Percentiles rank a stretch among this genome's conserved stretches.
These are phyloP conservation scores for Drosophila santomea DNA, from an alignment of 1,140 invertebrate genomes.

Conservation along the genomic window DNA sequence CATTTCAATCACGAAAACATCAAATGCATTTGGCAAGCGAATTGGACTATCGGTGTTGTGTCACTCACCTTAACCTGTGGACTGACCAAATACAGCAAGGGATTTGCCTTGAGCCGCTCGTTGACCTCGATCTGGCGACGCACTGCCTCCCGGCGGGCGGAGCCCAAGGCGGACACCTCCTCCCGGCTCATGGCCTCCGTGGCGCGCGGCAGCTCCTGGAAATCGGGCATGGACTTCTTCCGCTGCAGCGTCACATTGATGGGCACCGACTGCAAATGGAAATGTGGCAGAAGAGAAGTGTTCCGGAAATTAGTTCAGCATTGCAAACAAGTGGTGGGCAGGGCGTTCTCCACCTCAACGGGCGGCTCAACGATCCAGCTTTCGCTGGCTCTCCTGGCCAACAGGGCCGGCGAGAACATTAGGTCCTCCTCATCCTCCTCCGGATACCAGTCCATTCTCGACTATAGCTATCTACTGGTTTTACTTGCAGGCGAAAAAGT, in stretches of 20 bases:
- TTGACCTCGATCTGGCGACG: slow-evolving; percentile 95
- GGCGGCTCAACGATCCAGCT: slow-evolving; percentile 94
- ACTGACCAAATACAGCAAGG: slow-evolving; percentile 97
- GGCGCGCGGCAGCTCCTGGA: slow-evolving; percentile 91
- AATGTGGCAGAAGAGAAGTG: slow-evolving; percentile 23
- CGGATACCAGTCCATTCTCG: slow-evolving; percentile 87
- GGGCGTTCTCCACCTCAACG: slow-evolving; percentile 87
- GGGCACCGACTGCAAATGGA: slow-evolving; percentile 87
- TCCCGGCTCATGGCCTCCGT: slow-evolving; percentile 95
- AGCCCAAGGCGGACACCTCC: slow-evolving; percentile 96
- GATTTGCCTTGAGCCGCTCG: slow-evolving; percentile 96
- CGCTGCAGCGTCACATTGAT: slow-evolving; percentile 90
- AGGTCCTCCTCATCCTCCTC: slow-evolving; percentile 93
- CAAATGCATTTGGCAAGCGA: slow-evolving; percentile 9
- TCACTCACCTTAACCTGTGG: slow-evolving; percentile 96
- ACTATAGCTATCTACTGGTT: background rate
- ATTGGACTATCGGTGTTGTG: background rate
- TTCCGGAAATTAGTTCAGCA: background rate
- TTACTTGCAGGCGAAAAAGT: slow-evolving; percentile 9
- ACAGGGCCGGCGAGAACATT: slow-evolving; percentile 92
- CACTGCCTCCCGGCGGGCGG: slow-evolving; percentile 96
- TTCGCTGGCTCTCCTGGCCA: slow-evolving; percentile 92
- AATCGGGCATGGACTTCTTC: slow-evolving; percentile 98
- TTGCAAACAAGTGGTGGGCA: background rate
- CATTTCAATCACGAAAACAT: slow-evolving; percentile 4